phyloP scores from a whole-genome alignment of 2,113 vertebrate genomes.

The Hepsetus odoe region DNA sequence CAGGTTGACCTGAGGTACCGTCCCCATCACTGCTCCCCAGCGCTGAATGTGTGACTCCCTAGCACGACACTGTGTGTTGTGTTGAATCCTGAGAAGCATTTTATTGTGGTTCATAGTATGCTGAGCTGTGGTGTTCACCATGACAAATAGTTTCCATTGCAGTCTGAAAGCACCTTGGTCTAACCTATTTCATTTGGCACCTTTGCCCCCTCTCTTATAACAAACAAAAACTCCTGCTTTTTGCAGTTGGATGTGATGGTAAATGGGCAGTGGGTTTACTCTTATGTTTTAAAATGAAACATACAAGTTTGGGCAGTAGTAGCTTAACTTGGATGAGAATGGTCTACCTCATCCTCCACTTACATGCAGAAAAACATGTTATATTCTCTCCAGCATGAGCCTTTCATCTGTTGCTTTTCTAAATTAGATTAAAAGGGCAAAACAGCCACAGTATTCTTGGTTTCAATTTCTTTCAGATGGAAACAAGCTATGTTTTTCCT shows the following conservation, averaged over 20 bases:
- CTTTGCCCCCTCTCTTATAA: not conserved
- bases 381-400: not conserved
- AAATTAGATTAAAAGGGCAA: not conserved
- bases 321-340: not conserved
- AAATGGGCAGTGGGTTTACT: not conserved
- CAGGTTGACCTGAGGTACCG: no score
- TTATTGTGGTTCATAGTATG: no score
- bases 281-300: not conserved
- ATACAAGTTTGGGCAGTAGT: not conserved
- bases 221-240: not conserved
- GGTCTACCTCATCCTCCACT: not conserved
- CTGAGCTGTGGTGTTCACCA: no score
- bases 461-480: slow-evolving; percentile 7
- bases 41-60: no score
- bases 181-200: not conserved
- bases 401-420: not conserved
- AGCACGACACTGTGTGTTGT: no score
- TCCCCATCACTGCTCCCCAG: no score
- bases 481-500: not conserved
- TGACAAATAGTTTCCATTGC: no score
- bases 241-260: not conserved
- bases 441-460: not conserved
- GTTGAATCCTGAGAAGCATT: no score
- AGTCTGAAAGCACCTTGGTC: not conserved
- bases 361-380: not conserved